These are phyloP conservation scores for Syngnathus floridae DNA, from an alignment of 2,113 vertebrate genomes.

Conservation along the genomic window DNA sequence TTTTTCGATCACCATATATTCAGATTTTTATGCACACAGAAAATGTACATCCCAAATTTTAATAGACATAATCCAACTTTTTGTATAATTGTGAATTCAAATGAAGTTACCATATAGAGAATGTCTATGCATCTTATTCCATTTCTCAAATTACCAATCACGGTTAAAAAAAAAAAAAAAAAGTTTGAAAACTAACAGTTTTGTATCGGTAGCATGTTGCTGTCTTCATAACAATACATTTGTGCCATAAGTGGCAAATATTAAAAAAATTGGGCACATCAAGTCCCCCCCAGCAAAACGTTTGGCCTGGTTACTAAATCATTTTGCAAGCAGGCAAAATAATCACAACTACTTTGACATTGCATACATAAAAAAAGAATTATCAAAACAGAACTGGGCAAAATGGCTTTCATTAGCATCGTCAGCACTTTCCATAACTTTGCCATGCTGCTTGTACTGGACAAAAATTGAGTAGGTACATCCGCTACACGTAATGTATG, in stretches of 20 bases:
- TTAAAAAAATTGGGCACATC: conserved; percentile 4
- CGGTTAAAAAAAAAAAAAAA: conserved; percentile 10
- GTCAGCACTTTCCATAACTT: background rate
- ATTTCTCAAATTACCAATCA: conserved; percentile 8
- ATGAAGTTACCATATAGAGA: conserved; percentile 6
- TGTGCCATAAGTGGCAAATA: conserved; percentile 21
- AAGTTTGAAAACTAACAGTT: background rate
- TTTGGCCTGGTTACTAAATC: background rate
- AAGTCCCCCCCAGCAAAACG: background rate
- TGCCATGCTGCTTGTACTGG: background rate
- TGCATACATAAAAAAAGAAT: background rate
- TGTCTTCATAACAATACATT: conserved; percentile 42
- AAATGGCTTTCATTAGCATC: conserved; percentile 26
- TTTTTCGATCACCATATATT: conserved; percentile 27
- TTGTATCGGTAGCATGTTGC: conserved; percentile 11
- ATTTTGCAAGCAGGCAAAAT: conserved; percentile 19
- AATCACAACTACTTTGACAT: conserved; percentile 1
- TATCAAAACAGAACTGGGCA: background rate
- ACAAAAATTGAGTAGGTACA: conserved; percentile 3
- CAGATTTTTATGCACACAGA: conserved; percentile 36
- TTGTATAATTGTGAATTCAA: conserved; percentile 32
- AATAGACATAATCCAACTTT: conserved; percentile 40
- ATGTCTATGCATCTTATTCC: background rate
- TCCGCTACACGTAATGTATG: background rate
- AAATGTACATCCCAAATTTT: conserved; percentile 44